Conservation (phyloP, 2,113 vertebrate genomes). For the Peucedramus taeniatus region DNA sequence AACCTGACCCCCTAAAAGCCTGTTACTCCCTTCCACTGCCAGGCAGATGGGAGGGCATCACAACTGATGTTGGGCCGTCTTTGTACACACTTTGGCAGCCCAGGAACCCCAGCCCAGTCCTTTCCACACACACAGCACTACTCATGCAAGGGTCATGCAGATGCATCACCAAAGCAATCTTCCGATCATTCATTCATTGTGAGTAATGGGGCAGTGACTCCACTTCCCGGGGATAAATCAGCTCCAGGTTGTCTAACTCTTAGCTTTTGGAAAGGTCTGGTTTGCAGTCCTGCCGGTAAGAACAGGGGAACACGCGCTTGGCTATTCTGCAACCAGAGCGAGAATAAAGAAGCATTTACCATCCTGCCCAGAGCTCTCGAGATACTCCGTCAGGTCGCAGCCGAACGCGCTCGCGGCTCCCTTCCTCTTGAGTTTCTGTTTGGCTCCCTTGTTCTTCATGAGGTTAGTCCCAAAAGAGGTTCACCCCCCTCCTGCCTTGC, state of each 20-base stretch:
- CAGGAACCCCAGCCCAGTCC: background rate
- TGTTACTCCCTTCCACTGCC: background rate
- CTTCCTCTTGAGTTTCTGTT: conserved; percentile 94
- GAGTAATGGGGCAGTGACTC: conserved; percentile 8
- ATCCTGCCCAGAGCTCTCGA: conserved; percentile 93
- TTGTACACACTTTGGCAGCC: background rate
- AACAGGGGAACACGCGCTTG: background rate
- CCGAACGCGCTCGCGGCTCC: conserved; percentile 90
- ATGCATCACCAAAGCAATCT: background rate
- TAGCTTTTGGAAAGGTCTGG: background rate
- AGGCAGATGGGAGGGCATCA: background rate
- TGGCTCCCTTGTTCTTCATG: conserved; percentile 99
- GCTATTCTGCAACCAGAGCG: background rate
- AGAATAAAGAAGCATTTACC: conserved; percentile 79
- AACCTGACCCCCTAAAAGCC: background rate
- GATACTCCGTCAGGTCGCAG: conserved; percentile 94
- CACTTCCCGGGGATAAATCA: background rate
- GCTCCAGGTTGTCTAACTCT: background rate
- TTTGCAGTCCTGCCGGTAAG: background rate
- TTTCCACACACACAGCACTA: background rate
- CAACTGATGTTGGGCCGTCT: accelerated
- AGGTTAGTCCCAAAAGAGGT: conserved; percentile 80
- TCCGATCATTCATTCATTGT: background rate
- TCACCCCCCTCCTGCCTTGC: conserved; percentile 58
- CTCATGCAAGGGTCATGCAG: conserved; percentile 38